A percentile compares a stretch with the other conserved stretches of the same genome.
Evolutionary conservation across 2,113 vertebrate species (phyloP).

Genomic region (Colinus virginianus): DNA sequence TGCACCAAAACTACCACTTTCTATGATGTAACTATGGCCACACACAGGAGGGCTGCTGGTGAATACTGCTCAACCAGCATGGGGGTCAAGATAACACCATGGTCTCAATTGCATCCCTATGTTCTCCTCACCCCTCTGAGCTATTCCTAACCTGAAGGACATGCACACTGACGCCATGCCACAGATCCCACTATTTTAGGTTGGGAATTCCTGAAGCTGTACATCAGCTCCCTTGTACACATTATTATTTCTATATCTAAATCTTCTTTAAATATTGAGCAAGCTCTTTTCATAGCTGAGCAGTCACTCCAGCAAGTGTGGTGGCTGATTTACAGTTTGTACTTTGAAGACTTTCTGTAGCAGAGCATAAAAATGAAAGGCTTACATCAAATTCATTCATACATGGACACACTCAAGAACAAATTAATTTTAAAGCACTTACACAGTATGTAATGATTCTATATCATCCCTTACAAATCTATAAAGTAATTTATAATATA

Average conservation of each 20-base stretch:
- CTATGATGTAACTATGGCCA: not conserved
- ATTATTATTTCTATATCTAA: conserved; percentile 35
- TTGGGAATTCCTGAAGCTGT: not conserved
- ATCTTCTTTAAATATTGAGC: conserved; percentile 55
- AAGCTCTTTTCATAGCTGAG: conserved; percentile 48
- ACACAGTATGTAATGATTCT: conserved; percentile 67
- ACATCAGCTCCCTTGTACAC: not conserved
- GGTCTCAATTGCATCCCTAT: not conserved
- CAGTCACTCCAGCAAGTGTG: conserved; percentile 51
- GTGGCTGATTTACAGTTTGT: conserved; percentile 71
- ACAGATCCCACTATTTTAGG: not conserved
- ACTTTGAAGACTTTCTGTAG: conserved; percentile 65
- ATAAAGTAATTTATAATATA: conserved; percentile 63
- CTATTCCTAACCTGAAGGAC: not conserved
- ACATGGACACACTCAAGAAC: conserved; percentile 67
- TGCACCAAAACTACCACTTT: not conserved
- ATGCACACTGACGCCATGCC: not conserved
- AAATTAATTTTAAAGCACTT: conserved; percentile 80
- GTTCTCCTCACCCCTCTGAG: not conserved
- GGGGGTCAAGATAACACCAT: fast-evolving
- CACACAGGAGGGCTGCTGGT: fast-evolving
- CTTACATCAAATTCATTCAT: conserved; percentile 72
- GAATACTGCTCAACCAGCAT: not conserved
- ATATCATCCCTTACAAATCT: conserved; percentile 71
- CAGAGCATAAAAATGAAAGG: conserved; percentile 71